Percentiles rank a stretch among this genome's conserved stretches.
Conservation (phyloP, 92 coral and sea anemone species). For the Blastomussa wellsi region DNA sequence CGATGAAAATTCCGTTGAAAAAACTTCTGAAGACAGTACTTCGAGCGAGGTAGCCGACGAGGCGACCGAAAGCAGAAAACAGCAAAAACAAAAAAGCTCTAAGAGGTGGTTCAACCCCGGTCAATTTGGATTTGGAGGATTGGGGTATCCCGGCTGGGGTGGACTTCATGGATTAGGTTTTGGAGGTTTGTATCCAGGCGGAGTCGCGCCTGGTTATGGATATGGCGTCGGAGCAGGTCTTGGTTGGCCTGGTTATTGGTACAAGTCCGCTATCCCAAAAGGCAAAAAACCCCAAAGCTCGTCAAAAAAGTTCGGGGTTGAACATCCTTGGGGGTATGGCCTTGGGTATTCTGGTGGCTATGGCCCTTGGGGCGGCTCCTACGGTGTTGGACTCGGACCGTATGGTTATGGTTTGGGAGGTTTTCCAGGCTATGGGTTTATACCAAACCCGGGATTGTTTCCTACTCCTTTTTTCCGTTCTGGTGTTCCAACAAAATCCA, state of each 20-base stretch:
- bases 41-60: constrained; percentile 32
- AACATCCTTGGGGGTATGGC: constrained; percentile 49
- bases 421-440: constrained; percentile 49
- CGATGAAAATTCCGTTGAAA: constrained; percentile 51
- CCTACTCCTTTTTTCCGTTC: constrained; percentile 62
- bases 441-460: constrained; percentile 39
- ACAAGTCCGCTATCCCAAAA: constrained; percentile 60
- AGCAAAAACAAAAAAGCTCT: constrained; percentile 34
- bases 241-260: constrained; percentile 94
- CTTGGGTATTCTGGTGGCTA: constrained; percentile 20
- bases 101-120: constrained; percentile 65
- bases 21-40: constrained; percentile 29
- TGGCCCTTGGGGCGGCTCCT: constrained; percentile 30
- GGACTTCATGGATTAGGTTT: constrained; percentile 57
- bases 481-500: constrained; percentile 57
- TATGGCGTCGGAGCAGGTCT: constrained; percentile 68
- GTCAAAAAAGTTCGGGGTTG: constrained; percentile 37
- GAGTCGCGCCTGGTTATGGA: constrained; percentile 54
- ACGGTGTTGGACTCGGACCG: constrained; percentile 13
- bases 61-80: constrained; percentile 23
- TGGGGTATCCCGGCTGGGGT: constrained; percentile 62
- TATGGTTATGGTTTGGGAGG: constrained; percentile 41
- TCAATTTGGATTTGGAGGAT: constrained; percentile 52
- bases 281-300: constrained; percentile 14
- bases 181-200: constrained; percentile 64